These are phyloP conservation scores for Eulithis prunata DNA, from an alignment of 2,888 invertebrate genomes.

Conservation along the genomic window DNA sequence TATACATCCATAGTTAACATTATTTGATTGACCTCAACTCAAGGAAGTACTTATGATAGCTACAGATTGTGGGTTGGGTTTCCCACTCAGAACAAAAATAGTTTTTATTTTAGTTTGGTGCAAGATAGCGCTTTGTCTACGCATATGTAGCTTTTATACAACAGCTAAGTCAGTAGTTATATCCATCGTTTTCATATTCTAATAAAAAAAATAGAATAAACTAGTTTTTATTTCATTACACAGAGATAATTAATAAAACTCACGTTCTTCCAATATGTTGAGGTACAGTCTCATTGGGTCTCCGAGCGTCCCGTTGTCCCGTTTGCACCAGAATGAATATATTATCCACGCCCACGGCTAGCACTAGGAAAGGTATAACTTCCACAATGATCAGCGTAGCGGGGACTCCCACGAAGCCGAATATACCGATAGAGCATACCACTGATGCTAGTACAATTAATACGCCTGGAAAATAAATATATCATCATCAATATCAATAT, in stretches of 20 bases:
- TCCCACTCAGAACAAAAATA: no score
- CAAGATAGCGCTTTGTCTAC: no score
- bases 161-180: no score
- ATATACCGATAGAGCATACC: slow-evolving; percentile 95
- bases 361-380: slow-evolving; percentile 98
- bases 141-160: no score
- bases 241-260: slow-evolving; percentile 41
- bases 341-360: slow-evolving; percentile 99
- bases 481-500: no score
- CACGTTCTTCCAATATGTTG: slow-evolving; percentile 94
- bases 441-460: slow-evolving; percentile 97
- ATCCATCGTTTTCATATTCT: no score
- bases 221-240: background rate
- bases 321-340: slow-evolving; percentile 99
- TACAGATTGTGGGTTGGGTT: no score
- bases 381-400: slow-evolving; percentile 99
- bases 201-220: no score
- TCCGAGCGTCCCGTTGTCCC: slow-evolving; percentile 91
- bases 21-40: no score
- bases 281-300: slow-evolving; percentile 90
- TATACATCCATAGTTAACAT: no score
- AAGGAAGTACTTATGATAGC: no score
- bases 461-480: slow-evolving; percentile 86
- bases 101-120: no score
- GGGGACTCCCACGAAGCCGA: slow-evolving; percentile 94